Evolutionary conservation across 2,888 invertebrate genomes (phyloP).

Genomic region (Antheraea assamensis): DNA sequence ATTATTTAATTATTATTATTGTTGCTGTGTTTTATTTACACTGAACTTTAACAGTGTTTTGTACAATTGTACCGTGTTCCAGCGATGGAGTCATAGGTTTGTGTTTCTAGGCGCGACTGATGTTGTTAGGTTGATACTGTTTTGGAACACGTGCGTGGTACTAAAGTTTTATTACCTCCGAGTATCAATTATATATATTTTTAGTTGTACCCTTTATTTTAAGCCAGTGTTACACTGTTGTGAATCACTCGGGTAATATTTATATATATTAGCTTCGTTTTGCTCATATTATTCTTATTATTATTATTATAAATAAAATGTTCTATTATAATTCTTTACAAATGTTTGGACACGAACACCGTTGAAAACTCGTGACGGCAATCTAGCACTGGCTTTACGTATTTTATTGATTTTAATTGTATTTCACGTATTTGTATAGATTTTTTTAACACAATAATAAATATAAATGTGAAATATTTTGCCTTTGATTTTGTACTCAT

Average conservation of each 20-base stretch:
- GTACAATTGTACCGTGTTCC: conserved; percentile 52
- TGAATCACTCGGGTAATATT: conserved; percentile 26
- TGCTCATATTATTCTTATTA: conserved; percentile 22
- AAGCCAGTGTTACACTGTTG: conserved; percentile 58
- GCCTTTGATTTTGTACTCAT: conserved; percentile 55
- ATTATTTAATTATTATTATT: conserved; percentile 67
- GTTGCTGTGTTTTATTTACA: conserved; percentile 53
- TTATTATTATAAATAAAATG: too few species aligned
- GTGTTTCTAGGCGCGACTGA: conserved; percentile 69
- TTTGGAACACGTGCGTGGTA: conserved; percentile 67
- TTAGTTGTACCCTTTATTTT: conserved; percentile 65
- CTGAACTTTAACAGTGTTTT: conserved; percentile 53
- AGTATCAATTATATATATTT: conserved; percentile 79
- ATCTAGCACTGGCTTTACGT: conserved; percentile 62
- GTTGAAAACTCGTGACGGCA: conserved; percentile 42
- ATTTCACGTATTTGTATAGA: conserved; percentile 81
- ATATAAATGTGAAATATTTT: conserved; percentile 78
- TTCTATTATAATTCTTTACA: conserved; percentile 23
- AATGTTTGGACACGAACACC: conserved; percentile 25
- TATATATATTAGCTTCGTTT: conserved; percentile 24
- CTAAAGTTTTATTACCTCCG: conserved; percentile 81
- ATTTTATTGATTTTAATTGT: conserved; percentile 71
- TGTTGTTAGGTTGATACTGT: conserved; percentile 76
- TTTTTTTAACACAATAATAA: conserved; percentile 81
- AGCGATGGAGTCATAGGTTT: conserved; percentile 52